Evolutionary conservation across 2,113 vertebrate genomes (phyloP).

Genomic region (crab-eating macaque (Macaca fascicularis)): T2T-MFA8v1.1 NC_088395.1:142639001-142639500

Average conservation of each 20-base stretch:
- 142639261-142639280: background rate
- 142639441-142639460: background rate
- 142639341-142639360: background rate
- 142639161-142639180: background rate
- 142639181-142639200: background rate
- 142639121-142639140: background rate
- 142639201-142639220: background rate
- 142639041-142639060: background rate
- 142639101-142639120: background rate
- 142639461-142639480: background rate
- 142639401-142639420: background rate
- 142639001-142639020: background rate
- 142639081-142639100: slow-evolving; percentile 1
- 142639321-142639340: background rate
- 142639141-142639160: background rate
- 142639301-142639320: background rate
- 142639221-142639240: background rate
- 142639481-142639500: no score
- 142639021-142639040: background rate
- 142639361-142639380: background rate
- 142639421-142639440: background rate
- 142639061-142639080: background rate
- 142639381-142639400: background rate
- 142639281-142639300: background rate
- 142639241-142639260: background rate